A percentile compares a stretch with the other conserved stretches of the same genome.
phyloP scores from a whole-genome alignment of 1,140 invertebrate species.

The Drosophila baimaii region DNA sequence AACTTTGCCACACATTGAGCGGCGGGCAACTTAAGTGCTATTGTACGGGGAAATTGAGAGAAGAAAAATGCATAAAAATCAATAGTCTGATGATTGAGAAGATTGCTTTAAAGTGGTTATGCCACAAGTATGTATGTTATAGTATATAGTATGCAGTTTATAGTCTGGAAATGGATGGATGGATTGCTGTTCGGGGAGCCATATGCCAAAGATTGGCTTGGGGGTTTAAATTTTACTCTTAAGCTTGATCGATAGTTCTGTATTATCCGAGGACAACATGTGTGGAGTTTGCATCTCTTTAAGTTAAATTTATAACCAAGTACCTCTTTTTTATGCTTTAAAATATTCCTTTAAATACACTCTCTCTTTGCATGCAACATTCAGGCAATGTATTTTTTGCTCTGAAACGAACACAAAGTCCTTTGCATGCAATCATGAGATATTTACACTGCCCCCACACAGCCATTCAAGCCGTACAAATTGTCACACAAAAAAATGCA shows the following conservation, averaged over 20 bases:
- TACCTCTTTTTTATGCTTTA: background rate
- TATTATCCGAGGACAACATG: background rate
- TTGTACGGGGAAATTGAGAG: conserved; percentile 32
- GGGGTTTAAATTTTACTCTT: background rate
- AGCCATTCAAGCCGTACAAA: conserved; percentile 35
- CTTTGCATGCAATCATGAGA: conserved; percentile 28
- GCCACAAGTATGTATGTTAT: conserved; percentile 1
- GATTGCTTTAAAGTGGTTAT: conserved; percentile 36
- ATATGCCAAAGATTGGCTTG: background rate
- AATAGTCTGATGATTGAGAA: conserved; percentile 43
- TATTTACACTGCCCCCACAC: conserved; percentile 38
- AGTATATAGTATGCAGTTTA: too few species aligned
- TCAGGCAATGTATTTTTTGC: conserved; percentile 1
- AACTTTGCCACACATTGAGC: conserved; percentile 30
- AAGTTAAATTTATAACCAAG: background rate
- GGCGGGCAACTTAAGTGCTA: conserved; percentile 47
- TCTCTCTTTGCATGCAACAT: background rate
- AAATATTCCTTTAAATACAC: background rate
- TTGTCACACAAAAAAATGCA: conserved; percentile 22
- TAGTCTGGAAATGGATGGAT: background rate
- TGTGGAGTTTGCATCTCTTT: background rate
- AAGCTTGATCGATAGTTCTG: conserved; percentile 7
- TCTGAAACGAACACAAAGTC: conserved; percentile 3
- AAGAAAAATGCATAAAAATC: conserved; percentile 59
- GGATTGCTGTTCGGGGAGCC: background rate